phyloP scores from a whole-genome alignment of 2,797 vertebrate species.

The Hafferia zeledoni region DNA sequence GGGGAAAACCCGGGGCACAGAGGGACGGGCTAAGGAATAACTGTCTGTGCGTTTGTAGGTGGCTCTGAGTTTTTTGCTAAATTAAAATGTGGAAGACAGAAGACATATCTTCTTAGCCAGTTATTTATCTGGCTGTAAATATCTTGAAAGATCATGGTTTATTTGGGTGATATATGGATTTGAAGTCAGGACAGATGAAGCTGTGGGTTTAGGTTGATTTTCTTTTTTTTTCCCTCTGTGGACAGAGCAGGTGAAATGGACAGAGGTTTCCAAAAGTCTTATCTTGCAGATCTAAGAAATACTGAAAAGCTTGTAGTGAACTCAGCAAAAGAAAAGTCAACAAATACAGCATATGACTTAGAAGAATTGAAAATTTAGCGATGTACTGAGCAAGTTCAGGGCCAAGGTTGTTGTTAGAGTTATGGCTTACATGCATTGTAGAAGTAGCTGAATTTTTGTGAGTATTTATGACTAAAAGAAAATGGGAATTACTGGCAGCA shows the following conservation, averaged over 20 bases:
- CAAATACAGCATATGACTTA: neutral
- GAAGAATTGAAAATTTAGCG: neutral
- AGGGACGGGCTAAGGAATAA: neutral
- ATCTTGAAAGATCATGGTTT: neutral
- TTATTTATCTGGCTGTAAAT: neutral
- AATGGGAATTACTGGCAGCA: neutral
- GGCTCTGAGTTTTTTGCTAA: neutral
- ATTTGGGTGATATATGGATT: neutral
- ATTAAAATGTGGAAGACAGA: neutral
- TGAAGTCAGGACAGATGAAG: neutral
- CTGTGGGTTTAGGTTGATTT: neutral
- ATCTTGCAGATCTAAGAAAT: neutral
- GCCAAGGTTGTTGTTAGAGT: neutral
- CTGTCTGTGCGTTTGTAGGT: neutral
- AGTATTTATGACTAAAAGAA: neutral
- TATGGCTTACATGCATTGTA: neutral
- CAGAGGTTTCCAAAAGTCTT: neutral
- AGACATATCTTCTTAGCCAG: neutral
- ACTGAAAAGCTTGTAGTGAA: neutral
- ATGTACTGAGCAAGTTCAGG: neutral
- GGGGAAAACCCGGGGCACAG: neutral
- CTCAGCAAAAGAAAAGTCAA: neutral
- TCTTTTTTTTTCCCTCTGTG: neutral
- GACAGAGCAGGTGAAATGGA: neutral
- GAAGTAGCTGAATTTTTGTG: neutral